phyloP scores from a whole-genome alignment of 2,797 vertebrate species.

The Acanthopagrus latus region DNA sequence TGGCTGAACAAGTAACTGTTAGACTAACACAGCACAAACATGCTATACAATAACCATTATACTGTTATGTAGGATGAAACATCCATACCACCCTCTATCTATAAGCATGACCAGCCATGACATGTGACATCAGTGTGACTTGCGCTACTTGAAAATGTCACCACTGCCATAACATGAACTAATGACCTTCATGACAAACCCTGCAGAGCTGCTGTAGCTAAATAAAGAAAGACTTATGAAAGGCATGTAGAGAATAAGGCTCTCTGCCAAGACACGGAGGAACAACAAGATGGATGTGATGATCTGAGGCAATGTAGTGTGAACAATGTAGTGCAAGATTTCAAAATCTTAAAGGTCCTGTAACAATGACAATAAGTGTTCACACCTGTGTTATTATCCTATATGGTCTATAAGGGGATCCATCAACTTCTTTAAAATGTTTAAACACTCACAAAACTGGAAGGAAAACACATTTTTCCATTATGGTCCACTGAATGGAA shows the following conservation, averaged over 20 bases:
- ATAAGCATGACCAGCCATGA: slow-evolving; percentile 2
- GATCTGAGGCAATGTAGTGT: not conserved
- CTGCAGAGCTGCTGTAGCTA: slow-evolving; percentile 60
- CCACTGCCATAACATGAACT: slow-evolving; percentile 29
- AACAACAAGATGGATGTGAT: not conserved
- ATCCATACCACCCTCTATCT: not conserved
- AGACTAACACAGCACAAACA: not conserved
- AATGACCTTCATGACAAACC: slow-evolving; percentile 63
- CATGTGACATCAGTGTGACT: slow-evolving; percentile 35
- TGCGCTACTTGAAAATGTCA: slow-evolving; percentile 56
- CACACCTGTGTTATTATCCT: not conserved
- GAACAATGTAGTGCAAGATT: not conserved
- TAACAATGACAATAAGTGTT: not conserved
- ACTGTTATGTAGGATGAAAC: not conserved
- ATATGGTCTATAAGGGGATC: too few relatives aligned
- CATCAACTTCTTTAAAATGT: too few relatives aligned
- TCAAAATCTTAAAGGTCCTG: not conserved
- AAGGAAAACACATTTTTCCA: not conserved
- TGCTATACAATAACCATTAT: not conserved
- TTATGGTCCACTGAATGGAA: not conserved
- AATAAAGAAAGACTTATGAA: slow-evolving; percentile 66
- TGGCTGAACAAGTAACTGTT: not conserved
- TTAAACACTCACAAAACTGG: not conserved
- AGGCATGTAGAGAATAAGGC: slow-evolving; percentile 15
- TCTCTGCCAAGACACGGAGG: slow-evolving; percentile 17